Percentiles rank a stretch among this genome's conserved stretches.
Evolutionary conservation across 2,888 invertebrate genomes (phyloP).

Genomic region (Hydrotaea cyrtoneurina): DNA sequence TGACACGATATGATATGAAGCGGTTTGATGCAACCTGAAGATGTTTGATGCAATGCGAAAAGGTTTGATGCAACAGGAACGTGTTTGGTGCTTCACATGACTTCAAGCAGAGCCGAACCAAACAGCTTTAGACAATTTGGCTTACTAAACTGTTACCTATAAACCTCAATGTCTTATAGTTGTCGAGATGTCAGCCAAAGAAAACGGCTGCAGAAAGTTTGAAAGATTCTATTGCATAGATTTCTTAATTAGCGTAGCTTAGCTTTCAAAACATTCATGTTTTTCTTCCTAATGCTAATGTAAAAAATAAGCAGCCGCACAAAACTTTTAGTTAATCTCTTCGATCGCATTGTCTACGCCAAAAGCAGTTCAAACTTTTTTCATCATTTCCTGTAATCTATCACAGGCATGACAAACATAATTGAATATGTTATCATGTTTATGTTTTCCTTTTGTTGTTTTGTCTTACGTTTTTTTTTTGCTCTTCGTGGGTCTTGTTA

Average conservation of each 20-base stretch:
- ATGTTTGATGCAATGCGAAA: too few species aligned
- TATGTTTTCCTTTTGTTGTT: not conserved
- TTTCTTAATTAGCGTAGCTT: too few species aligned
- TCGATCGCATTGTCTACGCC: not conserved
- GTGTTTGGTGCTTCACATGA: too few species aligned
- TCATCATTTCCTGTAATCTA: slow-evolving; percentile 48
- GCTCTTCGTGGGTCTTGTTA: slow-evolving; percentile 22
- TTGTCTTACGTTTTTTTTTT: not conserved
- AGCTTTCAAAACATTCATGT: not conserved
- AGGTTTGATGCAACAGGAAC: too few species aligned
- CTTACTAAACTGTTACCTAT: too few species aligned
- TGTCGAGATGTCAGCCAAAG: too few species aligned
- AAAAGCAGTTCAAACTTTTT: slow-evolving; percentile 16
- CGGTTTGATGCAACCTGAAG: not conserved
- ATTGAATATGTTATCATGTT: slow-evolving; percentile 56
- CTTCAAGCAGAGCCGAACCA: too few species aligned
- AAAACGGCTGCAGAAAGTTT: too few species aligned
- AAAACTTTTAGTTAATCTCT: not conserved
- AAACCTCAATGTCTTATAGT: too few species aligned
- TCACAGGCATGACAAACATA: slow-evolving; percentile 56
- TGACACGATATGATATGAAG: not conserved
- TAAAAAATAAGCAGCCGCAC: too few species aligned
- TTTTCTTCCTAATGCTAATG: not conserved
- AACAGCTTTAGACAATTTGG: too few species aligned
- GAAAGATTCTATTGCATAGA: too few species aligned